Conservation (phyloP, 2,797 vertebrate species). For the Avahi laniger region DNA sequence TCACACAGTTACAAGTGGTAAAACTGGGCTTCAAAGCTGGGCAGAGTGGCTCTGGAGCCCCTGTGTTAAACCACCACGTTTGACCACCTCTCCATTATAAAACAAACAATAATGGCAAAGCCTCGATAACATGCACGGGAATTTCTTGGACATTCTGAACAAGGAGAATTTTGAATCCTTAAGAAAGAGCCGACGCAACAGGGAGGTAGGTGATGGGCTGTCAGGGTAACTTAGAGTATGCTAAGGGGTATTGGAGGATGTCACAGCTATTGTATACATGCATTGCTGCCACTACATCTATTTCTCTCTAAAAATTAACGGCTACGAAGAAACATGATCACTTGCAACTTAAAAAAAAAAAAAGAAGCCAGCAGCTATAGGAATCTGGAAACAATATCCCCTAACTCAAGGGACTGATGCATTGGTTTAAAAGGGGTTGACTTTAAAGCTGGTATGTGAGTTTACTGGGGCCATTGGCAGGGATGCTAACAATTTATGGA, state of each 20-base stretch:
- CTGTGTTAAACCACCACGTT: neutral
- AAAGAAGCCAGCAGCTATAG: conserved; percentile 81
- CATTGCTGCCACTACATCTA: conserved; percentile 43
- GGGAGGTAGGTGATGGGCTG: neutral
- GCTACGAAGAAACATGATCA: conserved; percentile 80
- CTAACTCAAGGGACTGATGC: conserved; percentile 84
- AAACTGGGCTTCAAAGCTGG: neutral
- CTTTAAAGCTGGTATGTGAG: conserved; percentile 88
- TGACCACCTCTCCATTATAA: neutral
- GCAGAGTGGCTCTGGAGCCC: neutral
- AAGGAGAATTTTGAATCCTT: neutral
- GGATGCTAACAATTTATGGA: conserved; percentile 87
- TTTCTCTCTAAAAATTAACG: conserved; percentile 72
- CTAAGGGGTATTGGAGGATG: neutral
- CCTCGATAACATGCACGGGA: neutral
- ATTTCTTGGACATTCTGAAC: neutral
- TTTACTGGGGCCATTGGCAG: conserved; percentile 83
- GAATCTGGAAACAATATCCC: conserved; percentile 88
- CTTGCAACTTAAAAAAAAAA: conserved; percentile 79
- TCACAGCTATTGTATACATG: neutral
- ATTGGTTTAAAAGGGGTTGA: conserved; percentile 84
- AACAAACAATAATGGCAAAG: neutral
- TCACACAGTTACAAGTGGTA: neutral
- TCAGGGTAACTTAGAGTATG: neutral
- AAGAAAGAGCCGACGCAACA: neutral